These are phyloP conservation scores for Datnioides undecimradiatus DNA, from an alignment of 2,113 vertebrate genomes.

Conservation along the genomic window DNA sequence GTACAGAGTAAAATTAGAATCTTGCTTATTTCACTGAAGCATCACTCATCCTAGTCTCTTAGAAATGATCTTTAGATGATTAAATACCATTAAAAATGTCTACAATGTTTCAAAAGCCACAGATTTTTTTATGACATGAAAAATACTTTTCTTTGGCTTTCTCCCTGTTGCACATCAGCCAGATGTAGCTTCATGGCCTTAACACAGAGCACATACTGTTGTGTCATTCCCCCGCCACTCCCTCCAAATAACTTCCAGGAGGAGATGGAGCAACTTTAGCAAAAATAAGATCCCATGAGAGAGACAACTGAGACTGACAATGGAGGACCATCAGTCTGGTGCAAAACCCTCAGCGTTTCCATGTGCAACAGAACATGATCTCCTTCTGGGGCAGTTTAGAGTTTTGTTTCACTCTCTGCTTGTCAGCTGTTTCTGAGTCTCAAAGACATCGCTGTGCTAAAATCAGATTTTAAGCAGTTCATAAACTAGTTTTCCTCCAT, in stretches of 20 bases:
- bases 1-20: background rate
- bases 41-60: background rate
- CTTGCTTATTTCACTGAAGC: background rate
- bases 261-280: background rate
- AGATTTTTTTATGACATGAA: background rate
- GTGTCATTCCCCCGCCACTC: background rate
- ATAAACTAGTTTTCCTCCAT: background rate
- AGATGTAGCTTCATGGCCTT: background rate
- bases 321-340: background rate
- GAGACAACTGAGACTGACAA: background rate
- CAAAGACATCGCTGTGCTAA: background rate
- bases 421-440: conserved; percentile 14
- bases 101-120: no score
- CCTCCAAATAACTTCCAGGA: background rate
- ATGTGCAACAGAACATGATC: no score
- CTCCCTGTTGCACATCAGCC: background rate
- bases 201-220: conserved; percentile 1
- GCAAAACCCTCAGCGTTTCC: background rate
- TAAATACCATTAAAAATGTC: no score
- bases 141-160: background rate
- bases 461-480: background rate
- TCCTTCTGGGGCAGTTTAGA: no score
- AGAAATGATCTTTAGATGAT: no score
- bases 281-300: background rate
- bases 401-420: background rate